phyloP scores from a whole-genome alignment of 2,797 vertebrate species.

The Streptopelia turtur region DNA sequence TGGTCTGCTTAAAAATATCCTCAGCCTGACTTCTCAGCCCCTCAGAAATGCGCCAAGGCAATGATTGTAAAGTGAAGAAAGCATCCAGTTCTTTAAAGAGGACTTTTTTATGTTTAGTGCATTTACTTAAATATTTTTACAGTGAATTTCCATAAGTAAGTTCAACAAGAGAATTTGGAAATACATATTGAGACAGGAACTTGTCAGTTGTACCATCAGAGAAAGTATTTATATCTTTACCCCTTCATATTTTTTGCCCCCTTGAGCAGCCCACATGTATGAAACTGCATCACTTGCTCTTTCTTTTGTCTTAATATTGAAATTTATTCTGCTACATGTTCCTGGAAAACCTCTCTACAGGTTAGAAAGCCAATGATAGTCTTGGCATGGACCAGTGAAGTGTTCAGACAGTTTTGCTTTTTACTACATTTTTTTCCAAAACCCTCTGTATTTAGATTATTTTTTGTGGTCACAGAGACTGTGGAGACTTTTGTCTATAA shows the following conservation, averaged over 20 bases:
- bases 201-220: neutral
- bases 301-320: neutral
- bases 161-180: neutral
- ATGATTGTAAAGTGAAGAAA: neutral
- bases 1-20: neutral
- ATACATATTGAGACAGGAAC: neutral
- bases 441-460: neutral
- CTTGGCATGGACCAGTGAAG: neutral
- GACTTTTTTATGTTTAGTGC: neutral
- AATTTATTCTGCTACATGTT: neutral
- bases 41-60: neutral
- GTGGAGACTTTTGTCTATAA: neutral
- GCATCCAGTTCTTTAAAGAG: neutral
- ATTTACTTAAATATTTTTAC: neutral
- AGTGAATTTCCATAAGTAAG: neutral
- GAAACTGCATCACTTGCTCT: neutral
- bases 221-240: neutral
- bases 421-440: neutral
- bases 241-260: neutral
- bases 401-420: neutral
- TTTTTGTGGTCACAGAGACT: neutral
- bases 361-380: neutral
- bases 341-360: neutral
- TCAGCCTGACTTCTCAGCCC: neutral
- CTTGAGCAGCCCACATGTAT: neutral